Conservation (phyloP, 2,113 vertebrate genomes). For the Dromaius novaehollandiae region DNA sequence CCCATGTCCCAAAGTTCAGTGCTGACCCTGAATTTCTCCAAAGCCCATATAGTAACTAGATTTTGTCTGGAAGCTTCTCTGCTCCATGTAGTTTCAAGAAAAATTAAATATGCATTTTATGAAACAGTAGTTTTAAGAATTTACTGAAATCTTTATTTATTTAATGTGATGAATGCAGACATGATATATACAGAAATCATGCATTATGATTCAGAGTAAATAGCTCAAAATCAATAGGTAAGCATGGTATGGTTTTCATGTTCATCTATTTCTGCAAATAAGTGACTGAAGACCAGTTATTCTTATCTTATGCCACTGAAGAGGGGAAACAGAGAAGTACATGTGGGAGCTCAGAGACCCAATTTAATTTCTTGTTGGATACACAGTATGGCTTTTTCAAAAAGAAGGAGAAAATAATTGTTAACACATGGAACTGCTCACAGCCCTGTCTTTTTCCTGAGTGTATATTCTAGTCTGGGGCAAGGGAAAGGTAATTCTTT, state of each 20-base stretch:
- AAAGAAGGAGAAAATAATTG: background rate
- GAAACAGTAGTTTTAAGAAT: background rate
- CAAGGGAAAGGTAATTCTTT: background rate
- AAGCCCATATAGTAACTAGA: background rate
- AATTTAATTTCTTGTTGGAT: background rate
- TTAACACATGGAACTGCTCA: background rate
- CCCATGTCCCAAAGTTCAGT: background rate
- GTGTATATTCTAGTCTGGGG: background rate
- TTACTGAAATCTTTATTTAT: background rate
- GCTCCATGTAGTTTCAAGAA: background rate
- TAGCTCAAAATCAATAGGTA: background rate
- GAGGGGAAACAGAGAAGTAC: background rate
- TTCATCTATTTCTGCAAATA: background rate
- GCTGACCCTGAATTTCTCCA: background rate
- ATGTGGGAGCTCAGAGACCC: background rate
- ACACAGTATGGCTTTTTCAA: background rate
- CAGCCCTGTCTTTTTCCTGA: background rate
- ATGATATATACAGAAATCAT: background rate
- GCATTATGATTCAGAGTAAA: background rate
- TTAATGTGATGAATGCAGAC: background rate
- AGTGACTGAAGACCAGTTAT: background rate
- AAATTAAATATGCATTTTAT: background rate
- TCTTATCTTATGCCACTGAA: background rate
- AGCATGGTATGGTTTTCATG: background rate
- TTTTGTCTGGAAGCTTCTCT: background rate